Evolutionary conservation across 2,888 invertebrate genomes (phyloP), one percentile per base, ranked within the genome.

Genomic region (Phlogophora meticulosa): DNA sequence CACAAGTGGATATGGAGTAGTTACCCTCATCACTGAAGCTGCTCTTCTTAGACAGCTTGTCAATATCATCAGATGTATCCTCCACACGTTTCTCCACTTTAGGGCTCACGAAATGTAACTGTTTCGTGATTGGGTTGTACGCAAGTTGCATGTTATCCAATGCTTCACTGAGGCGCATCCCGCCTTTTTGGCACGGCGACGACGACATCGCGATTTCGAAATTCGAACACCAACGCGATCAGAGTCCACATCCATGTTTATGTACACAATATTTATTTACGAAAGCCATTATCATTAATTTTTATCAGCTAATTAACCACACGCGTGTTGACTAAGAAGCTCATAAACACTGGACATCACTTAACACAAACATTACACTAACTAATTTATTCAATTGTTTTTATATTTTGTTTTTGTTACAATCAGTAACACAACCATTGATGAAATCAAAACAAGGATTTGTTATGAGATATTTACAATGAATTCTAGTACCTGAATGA

Each of bases 91-190:
- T 94, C 62, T 92, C 92, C 4, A 90, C 87, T 84, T 93, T 94
- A 1, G 94, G 94, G 77, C 94, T 95, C 70, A 97, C 96, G 55
- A 97, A 96, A 90, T 97, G 97, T 73, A 97, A 91, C 83, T 97
- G 97, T 88, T 97, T 97, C 28, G 97, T 97, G 53, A 97, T 95
- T 15, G 97, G 97, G 88, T 97, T 97, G 91, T 97, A 97, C 4
- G 97, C 97, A 75, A 97, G 91, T 77, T 97, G 97, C 94, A 97
- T 97, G 89, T 96, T 97, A 87, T 97, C 97, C 83, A 97, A 91
- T 59, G 97, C 97, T 91, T 97, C 97, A 87, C 97, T 97, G 72
- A 97, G 94, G 72, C 96, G 96, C 89, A 96, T 93, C 88, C 96
- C 96, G 87, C 96, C 93, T 88, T 94, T 95, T 83, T 92, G 92